Evolutionary conservation across 64 coral and sea anemone genomes (phyloP).

Genomic region (Stylophora pistillata): DNA sequence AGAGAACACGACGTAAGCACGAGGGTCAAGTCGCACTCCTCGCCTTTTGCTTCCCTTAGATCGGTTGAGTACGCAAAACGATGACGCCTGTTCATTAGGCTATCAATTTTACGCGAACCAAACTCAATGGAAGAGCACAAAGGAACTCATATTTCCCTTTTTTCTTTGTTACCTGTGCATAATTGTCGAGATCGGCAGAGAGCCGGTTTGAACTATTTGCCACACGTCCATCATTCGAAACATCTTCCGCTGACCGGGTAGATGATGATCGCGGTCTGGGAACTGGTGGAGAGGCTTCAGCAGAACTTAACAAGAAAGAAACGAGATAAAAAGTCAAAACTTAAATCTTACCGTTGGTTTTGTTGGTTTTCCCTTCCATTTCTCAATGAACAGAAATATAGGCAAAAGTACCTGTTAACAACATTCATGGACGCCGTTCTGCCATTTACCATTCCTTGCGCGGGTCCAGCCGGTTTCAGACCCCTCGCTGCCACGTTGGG

Average conservation of each 20-base stretch:
- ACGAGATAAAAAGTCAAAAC: neutral
- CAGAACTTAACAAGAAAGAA: constrained; percentile 21
- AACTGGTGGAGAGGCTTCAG: constrained; percentile 62
- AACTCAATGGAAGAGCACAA: too few species aligned
- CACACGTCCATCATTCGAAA: constrained; percentile 38
- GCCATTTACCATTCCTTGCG: constrained; percentile 68
- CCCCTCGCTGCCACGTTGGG: constrained; percentile 67
- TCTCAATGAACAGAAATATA: neutral
- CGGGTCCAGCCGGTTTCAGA: constrained; percentile 56
- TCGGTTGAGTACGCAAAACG: too few species aligned
- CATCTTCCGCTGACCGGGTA: constrained; percentile 70
- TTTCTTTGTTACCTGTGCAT: constrained; percentile 59
- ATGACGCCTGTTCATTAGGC: too few species aligned
- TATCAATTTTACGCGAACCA: too few species aligned
- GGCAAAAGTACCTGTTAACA: constrained; percentile 73
- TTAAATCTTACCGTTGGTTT: neutral
- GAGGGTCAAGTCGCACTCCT: too few species aligned
- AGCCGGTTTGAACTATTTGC: constrained; percentile 73
- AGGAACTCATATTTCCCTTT: too few species aligned
- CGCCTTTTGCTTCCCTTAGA: too few species aligned
- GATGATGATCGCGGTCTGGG: constrained; percentile 68
- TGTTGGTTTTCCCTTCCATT: neutral
- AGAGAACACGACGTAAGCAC: too few species aligned
- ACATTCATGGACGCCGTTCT: constrained; percentile 52
- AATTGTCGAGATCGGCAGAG: constrained; percentile 82